phyloP scores from a whole-genome alignment of 1,140 invertebrate genomes.

The Branchinecta lynchi region DNA sequence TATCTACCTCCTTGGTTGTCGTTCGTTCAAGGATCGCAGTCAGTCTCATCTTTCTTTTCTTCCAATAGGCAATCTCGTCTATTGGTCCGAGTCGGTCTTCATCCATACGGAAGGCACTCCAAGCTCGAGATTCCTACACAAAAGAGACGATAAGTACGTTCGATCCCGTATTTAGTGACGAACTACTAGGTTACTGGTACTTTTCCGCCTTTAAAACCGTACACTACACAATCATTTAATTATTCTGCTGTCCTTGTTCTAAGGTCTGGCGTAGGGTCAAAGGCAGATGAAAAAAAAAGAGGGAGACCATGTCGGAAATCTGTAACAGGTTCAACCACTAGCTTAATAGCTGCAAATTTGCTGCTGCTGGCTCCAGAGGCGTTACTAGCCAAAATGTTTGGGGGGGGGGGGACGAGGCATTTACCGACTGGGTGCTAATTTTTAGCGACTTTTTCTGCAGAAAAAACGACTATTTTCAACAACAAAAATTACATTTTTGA shows the following conservation, averaged over 20 bases:
- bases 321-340: no score
- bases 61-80: conserved; percentile 7
- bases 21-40: neutral
- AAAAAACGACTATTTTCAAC: no score
- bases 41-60: neutral
- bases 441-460: no score
- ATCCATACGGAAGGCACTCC: neutral
- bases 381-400: no score
- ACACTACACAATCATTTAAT: neutral
- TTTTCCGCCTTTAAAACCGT: neutral
- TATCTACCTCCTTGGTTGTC: neutral
- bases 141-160: neutral
- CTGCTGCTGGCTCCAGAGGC: no score
- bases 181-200: neutral
- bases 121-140: neutral
- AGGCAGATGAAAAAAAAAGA: no score
- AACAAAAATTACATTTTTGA: no score
- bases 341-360: no score
- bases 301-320: no score
- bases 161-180: neutral
- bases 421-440: no score
- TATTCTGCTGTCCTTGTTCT: neutral
- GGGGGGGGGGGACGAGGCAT: no score
- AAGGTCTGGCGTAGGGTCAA: no score
- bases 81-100: neutral